Evolutionary conservation across 2,888 invertebrate species (phyloP), one percentile per base, ranked within the genome.

Genomic region (Macrophya annulata): DNA sequence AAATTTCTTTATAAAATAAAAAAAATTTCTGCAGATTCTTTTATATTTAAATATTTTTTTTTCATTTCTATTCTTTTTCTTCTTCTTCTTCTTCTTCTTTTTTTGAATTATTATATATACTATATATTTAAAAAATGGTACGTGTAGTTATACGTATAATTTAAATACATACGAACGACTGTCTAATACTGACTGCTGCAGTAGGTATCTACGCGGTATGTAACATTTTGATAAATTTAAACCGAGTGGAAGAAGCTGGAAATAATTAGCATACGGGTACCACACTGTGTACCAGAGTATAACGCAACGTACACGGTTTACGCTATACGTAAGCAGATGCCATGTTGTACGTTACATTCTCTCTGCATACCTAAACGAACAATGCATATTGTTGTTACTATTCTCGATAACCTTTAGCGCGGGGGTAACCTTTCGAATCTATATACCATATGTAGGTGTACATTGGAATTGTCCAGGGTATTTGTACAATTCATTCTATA

Each of bases 361-460:
- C 77, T 77, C 77, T 15, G 77, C 55, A 77, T 77, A 77, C 77
- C 77, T 55, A 21, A 77, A 40, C 77, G 48, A 51, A 77, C 77
- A 77, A 77, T 77, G 77, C 77, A 77, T 77, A 55, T 55, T 77
- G 77, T 55, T 37, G 77, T 55, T 55, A 51, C 31, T 77, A 51
- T 77, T 77, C 51, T 45, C 43, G 77, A 77, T 77, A 77, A 77
- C 77, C 31, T 77, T 45, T 74, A 9, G n/a, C n/a, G n/a, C 74
- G 45, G 17, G 40, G 37, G 71, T 37, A 9, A 48, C 74, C 21
- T 74, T 74, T 74, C 74, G 45, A 21, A 74, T 45, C 0, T 12
- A 74, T 40, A 25, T 62, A 25, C 62, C 31, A 31, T 31, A 31
- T 31, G 31, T 31, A 62, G 9, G 21, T 62, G 12, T 25, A 25